Evolutionary conservation across 1,140 invertebrate species (phyloP), one percentile per base, ranked within the genome.

Genomic region (Drosophila guanche): DNA sequence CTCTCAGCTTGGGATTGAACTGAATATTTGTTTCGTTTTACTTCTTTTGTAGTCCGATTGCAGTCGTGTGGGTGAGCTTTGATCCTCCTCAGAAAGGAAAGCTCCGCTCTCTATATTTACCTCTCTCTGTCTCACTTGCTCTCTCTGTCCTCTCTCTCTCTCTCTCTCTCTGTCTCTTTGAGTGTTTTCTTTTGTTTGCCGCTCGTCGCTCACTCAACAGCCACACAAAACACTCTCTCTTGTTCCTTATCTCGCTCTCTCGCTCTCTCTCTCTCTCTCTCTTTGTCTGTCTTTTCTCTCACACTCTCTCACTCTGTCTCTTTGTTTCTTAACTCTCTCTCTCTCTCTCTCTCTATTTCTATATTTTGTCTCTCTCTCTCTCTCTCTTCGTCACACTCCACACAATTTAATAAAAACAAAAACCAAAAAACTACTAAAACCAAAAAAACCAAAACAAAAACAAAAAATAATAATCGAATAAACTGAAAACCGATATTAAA

Each of bases 241-340:
- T 23, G 48, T 53, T 54, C 69, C 54, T 25, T 48, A 43, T 48
- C 42, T 53, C 22, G 41, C 48, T 62, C 33, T 62, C 63, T 53
- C 47, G 59, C 48, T 67, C 43, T 74, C 16, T 47, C 48, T 53
- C 52, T 50, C 27, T 60, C 40, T 55, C 37, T 57, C 33, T 63
- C 43, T 59, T 33, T 43, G 20, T 57, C 43, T 62, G 22, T 62
- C 25, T 69, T 48, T 70, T 59, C 55, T 60, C 10, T 71, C 48
- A 52, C 25, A 60, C 41, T 60, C 25, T 48, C 22, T 55, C 43
- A 55, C 45, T 65, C 66, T 70, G 41, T 84, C 67, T 78, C 53
- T 81, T 63, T 76, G 58, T 70, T 78, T 72, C 62, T 66, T 81
- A 53, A 74, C 61, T 83, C 51, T 81, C 68, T 77, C 45, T 81